Conservation (phyloP, 2,888 invertebrate species). For the Aelia acuminata region DNA sequence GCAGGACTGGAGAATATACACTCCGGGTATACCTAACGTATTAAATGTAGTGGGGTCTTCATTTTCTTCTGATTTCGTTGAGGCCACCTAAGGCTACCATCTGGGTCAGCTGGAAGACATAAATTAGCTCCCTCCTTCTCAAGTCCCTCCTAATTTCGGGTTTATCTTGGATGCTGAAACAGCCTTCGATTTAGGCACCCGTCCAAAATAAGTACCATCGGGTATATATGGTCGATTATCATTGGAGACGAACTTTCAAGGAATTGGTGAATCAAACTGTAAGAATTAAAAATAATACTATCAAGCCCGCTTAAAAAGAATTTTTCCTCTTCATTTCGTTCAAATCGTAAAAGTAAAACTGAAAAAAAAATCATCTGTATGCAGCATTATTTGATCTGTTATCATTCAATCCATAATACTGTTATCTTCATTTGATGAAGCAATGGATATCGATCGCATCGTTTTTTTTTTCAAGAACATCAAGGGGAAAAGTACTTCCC, state of each 20-base stretch:
- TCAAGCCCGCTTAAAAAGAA: too few species aligned
- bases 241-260: not conserved
- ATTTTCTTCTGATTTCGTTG: not conserved
- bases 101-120: not conserved
- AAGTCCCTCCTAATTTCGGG: not conserved
- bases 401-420: not conserved
- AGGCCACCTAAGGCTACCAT: not conserved
- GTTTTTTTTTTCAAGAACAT: not conserved
- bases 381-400: not conserved
- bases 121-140: not conserved
- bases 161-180: not conserved
- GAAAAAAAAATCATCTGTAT: not conserved
- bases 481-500: not conserved
- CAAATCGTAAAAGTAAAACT: not conserved
- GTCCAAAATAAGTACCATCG: not conserved
- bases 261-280: not conserved
- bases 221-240: not conserved
- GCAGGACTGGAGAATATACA: too few species aligned
- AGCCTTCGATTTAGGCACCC: not conserved
- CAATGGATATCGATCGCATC: not conserved
- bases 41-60: too few species aligned
- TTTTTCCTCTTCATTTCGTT: not conserved
- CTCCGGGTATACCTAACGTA: too few species aligned
- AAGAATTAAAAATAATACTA: too few species aligned
- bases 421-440: not conserved